Percentiles rank a stretch among this genome's conserved stretches.
Conservation (phyloP, 2,113 vertebrate species). For the Antechinus stuartii region DNA sequence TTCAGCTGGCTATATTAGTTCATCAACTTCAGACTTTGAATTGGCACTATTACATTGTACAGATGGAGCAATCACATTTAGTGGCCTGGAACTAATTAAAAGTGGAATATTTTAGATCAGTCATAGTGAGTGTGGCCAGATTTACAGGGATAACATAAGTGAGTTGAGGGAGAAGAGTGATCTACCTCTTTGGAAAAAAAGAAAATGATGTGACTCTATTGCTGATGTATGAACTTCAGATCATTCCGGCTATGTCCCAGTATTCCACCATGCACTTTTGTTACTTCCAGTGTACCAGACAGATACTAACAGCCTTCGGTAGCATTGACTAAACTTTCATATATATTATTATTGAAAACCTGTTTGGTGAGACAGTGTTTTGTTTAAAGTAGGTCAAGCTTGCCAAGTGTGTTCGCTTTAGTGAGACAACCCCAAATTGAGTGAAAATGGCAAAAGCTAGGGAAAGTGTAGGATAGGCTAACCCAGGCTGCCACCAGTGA, state of each 20-base stretch:
- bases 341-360: conserved; percentile 30
- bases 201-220: conserved; percentile 73
- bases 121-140: conserved; percentile 82
- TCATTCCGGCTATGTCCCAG: conserved; percentile 39
- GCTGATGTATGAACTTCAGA: conserved; percentile 68
- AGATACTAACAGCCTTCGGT: conserved; percentile 44
- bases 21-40: conserved; percentile 85
- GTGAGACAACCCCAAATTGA: conserved; percentile 44
- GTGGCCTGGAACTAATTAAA: conserved; percentile 88
- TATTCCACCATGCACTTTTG: neutral
- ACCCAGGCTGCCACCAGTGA: neutral
- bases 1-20: conserved; percentile 78
- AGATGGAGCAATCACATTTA: conserved; percentile 83
- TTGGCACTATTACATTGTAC: conserved; percentile 81
- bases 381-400: conserved; percentile 48
- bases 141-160: conserved; percentile 81
- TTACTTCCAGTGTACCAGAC: conserved; percentile 10
- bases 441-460: conserved; percentile 13
- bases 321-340: conserved; percentile 47
- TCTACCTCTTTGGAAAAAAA: conserved; percentile 73
- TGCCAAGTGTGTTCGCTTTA: conserved; percentile 72
- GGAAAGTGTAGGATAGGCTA: neutral
- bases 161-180: conserved; percentile 76
- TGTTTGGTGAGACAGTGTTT: conserved; percentile 3
- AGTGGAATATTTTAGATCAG: conserved; percentile 87